These are phyloP conservation scores for Brachyalestes nurse DNA, from an alignment of 2,797 vertebrate species.

Conservation along the genomic window DNA sequence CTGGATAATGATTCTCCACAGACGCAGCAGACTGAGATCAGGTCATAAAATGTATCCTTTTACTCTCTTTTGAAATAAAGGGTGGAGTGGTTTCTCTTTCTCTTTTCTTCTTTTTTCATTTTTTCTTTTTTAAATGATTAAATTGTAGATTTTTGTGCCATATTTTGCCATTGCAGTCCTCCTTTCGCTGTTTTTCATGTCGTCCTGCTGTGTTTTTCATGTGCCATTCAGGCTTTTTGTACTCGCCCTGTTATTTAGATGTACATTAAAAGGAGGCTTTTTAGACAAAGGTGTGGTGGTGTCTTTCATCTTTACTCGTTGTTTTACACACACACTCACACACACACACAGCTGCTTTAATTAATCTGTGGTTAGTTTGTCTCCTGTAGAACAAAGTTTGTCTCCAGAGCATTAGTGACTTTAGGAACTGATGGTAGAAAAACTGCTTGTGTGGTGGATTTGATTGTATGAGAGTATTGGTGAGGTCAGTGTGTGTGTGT, in stretches of 20 bases:
- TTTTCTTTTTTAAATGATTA: not conserved
- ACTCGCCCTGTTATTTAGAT: not conserved
- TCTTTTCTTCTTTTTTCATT: too few species aligned
- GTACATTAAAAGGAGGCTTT: not conserved
- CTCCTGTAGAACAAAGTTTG: too few species aligned
- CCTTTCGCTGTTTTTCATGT: not conserved
- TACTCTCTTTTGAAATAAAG: too few species aligned
- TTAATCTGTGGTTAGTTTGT: not conserved
- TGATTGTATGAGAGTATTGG: too few species aligned
- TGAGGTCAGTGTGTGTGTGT: too few species aligned
- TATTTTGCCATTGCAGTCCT: not conserved
- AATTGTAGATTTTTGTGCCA: constrained; percentile 29
- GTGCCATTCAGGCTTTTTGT: not conserved
- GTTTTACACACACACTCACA: not conserved
- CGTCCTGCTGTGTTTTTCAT: not conserved
- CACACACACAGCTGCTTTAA: not conserved
- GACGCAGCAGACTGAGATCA: too few species aligned
- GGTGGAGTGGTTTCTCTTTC: too few species aligned
- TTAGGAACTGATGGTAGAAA: too few species aligned
- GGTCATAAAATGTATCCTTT: too few species aligned
- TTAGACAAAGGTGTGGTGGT: not conserved
- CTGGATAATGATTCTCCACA: too few species aligned
- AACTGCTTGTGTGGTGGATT: not conserved
- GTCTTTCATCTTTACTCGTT: not conserved
- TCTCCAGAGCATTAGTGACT: too few species aligned